These are phyloP conservation scores for Aurelia coerulea DNA, from an alignment of 30 jellyfish, hydroid and myxozoan genomes.

Conservation along the genomic window DNA sequence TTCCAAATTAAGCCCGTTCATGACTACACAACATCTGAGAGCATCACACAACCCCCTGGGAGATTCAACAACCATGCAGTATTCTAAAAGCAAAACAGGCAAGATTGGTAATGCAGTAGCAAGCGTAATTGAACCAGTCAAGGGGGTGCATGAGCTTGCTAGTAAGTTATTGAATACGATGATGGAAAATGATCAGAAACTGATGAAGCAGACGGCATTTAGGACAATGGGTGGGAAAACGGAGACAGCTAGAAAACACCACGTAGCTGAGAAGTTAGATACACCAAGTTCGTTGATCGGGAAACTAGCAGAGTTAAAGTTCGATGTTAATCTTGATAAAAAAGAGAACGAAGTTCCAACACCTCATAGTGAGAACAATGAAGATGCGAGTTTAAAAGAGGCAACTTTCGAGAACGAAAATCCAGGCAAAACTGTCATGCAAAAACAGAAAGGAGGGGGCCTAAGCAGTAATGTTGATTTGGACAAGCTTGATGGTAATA, in stretches of 20 bases:
- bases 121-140: not conserved
- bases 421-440: slow-evolving; percentile 65
- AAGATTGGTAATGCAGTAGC: not conserved
- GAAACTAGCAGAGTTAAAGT: slow-evolving; percentile 46
- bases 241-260: not conserved
- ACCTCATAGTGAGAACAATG: slow-evolving; percentile 24
- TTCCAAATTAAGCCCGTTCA: not conserved
- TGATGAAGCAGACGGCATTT: slow-evolving; percentile 11
- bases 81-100: not conserved
- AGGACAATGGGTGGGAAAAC: not conserved
- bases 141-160: slow-evolving; percentile 12
- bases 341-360: slow-evolving; percentile 24
- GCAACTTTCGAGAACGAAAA: slow-evolving; percentile 21
- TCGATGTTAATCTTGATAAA: not conserved
- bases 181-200: slow-evolving; percentile 46
- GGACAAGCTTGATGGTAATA: slow-evolving; percentile 51
- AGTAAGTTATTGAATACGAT: slow-evolving; percentile 31
- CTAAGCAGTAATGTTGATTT: slow-evolving; percentile 26
- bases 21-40: not conserved
- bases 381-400: slow-evolving; percentile 8
- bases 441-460: slow-evolving; percentile 33
- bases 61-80: not conserved
- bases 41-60: not conserved
- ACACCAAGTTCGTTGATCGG: slow-evolving; percentile 39
- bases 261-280: slow-evolving; percentile 28